Evolutionary conservation across 2,797 vertebrate genomes (phyloP), one percentile per base, ranked within the genome.

Genomic region (Halcyon chelicuti): DNA sequence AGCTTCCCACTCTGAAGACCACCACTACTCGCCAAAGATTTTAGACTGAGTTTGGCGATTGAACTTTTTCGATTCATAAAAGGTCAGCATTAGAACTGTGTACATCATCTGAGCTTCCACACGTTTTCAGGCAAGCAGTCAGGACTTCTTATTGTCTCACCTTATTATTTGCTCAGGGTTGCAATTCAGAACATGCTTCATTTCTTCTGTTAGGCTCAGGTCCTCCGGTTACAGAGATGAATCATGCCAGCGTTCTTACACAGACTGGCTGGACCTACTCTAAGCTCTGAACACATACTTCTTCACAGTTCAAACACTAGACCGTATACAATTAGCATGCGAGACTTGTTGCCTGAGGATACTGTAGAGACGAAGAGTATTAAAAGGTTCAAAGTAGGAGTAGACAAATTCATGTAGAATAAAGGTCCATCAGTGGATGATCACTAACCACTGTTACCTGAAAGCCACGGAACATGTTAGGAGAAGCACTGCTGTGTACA

Each of bases 341-440:
- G 2, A 92, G 70, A 65, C 62, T 84, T 75, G 83, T n/a, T 91
- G 94, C 92, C 92, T 54, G 44, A 78, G 76, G 86, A 76, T 84
- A 81, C 19, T 51, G 61, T 39, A 65, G 75, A 83, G 82, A 76
- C 82, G 88, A 80, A 40, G 68, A 91, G 84, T 28, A 92, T 91
- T 89, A 96, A 70, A 19, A 60, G 57, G 85, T 95, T 95, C 92
- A 94, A 94, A 88, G 94, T 12, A 90, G 88, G 86, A 96, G 93
- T 91, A 95, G 78, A 80, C 70, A 91, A 95, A 95, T 93, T 79
- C 70, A 70, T 55, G 55, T 82, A 84, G 88, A 76, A 95, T 88
- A 90, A 95, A 93, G 88, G 93, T 93, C 86, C 94, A 92, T 88
- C 92, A 86, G 66, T 7, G 8, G 70, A 81, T 49, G 77, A 86